phyloP scores from a whole-genome alignment of 2,797 vertebrate species.

The Platyrinchus mystaceus region DNA sequence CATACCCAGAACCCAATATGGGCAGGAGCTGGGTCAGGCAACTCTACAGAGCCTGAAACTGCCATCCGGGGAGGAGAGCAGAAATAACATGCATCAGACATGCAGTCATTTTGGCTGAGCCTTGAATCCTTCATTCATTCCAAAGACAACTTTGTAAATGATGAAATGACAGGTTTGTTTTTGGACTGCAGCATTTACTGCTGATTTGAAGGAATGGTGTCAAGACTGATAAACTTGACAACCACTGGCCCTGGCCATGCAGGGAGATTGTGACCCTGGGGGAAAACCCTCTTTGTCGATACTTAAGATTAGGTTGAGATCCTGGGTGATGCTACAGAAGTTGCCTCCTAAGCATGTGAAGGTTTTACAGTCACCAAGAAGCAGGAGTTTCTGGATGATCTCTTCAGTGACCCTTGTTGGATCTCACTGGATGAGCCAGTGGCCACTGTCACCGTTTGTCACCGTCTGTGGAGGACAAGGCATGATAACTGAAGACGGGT shows the following conservation, averaged over 20 bases:
- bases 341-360: neutral
- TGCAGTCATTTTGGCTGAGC: neutral
- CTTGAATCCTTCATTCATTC: neutral
- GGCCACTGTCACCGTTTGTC: neutral
- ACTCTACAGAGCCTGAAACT: neutral
- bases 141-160: neutral
- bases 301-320: neutral
- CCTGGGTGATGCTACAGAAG: neutral
- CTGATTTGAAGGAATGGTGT: neutral
- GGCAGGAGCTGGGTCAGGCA: neutral
- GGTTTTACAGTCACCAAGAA: neutral
- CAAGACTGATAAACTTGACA: neutral
- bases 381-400: neutral
- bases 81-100: neutral
- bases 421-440: neutral
- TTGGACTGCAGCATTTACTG: neutral
- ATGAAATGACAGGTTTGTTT: neutral
- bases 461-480: neutral
- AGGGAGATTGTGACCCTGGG: neutral
- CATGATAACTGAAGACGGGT: neutral
- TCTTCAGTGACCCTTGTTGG: neutral
- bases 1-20: neutral
- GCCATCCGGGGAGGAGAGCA: neutral
- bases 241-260: neutral
- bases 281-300: fast-evolving